Base-by-base conservation (phyloP, 2,797 vertebrate genomes). In the Enteromius fasciolatus region DNA sequence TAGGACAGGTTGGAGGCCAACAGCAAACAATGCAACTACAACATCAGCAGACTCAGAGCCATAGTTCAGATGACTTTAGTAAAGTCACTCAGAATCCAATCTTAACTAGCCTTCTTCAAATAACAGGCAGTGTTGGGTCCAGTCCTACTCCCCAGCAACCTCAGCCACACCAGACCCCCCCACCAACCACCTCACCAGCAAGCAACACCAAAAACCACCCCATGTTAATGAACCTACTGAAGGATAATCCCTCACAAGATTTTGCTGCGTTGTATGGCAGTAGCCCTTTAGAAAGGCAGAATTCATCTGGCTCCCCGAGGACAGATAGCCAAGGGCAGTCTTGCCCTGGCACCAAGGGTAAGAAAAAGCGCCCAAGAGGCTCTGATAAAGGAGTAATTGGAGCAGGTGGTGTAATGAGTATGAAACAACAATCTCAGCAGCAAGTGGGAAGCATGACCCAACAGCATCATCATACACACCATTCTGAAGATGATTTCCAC, bases 131-230 rank as follows among this genome's bases (percentile, higher is more conserved):
- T 89, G 96, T 98, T 78, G 97, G 97, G 77, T 96, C 97, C 54
- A 99, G 98, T 90, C 97, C 97, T 63, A 98, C 96, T 88, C 96
- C 97, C 79, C 97, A 98, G 91, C 82, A 91, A 90, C 57, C 89
- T 44, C 96, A 96, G 76, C 97, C 97, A 77, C 97, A 97, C 88
- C 98, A 98, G 89, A 99, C 98, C 48, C 97, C 98, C 78, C 98
- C 98, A 54, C 95, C 97, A 67, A 98, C 97, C 82, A 98, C 98
- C 67, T 99, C 98, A 63, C 98, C 98, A 81, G 98, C 98, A 84
- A 96, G 97, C 94, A 99, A 99, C 94, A 99, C 98, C 89, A 99
- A 99, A 93, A 99, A 99, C 91, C 98, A 99, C 91, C 98, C 98
- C 87, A 99, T 99, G 98, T 91, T 99, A 89, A 99, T 99, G 98